Evolutionary conservation across 2,113 vertebrate species (phyloP), one percentile per base, ranked within the genome.

Genomic region (Grantiella picta): DNA sequence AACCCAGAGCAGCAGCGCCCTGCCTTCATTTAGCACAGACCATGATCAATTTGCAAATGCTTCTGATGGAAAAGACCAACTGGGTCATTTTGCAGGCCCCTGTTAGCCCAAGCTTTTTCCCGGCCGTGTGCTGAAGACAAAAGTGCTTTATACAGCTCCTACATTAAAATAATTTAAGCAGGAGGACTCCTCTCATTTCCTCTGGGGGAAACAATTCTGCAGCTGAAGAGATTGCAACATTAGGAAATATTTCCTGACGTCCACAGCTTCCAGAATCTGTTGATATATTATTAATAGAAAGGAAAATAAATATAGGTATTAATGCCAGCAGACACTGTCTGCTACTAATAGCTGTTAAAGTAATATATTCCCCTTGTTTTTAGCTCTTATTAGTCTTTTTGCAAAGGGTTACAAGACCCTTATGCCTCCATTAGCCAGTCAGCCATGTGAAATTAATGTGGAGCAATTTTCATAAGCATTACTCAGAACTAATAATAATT

Each of bases 401-500:
- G 92, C 90, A 92, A 86, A 93, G 90, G 93, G 94, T 96, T 96
- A 96, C 90, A 90, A 93, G 94, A 90, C 94, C 92, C 92, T 97
- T 94, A 95, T 86, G 94, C 85, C 92, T 96, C 96, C 96, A 97
- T 96, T 97, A 97, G 95, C 92, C 95, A 96, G 94, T 84, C 96
- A 95, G 94, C 90, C 94, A 97, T 96, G 90, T 90, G 95, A 96
- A 97, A 96, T 96, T 96, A 96, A 97, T 96, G 95, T 94, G 93
- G 92, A 97, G 86, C 93, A 95, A 97, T 96, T 97, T 97, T 95
- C 95, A 97, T 89, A 94, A 96, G 93, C 95, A 93, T 96, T 96
- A 96, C 95, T 97, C 95, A 90, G 94, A 92, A 95, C 90, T 97
- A 96, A 95, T 96, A 96, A 97, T 96, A 97, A 97, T 96, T 97